Percentiles rank a stretch among this genome's conserved stretches.
These are phyloP conservation scores for Amphimedon queenslandica DNA, from an alignment of 37 sponge, comb jelly and placozoan genomes.

Conservation along the genomic window DNA sequence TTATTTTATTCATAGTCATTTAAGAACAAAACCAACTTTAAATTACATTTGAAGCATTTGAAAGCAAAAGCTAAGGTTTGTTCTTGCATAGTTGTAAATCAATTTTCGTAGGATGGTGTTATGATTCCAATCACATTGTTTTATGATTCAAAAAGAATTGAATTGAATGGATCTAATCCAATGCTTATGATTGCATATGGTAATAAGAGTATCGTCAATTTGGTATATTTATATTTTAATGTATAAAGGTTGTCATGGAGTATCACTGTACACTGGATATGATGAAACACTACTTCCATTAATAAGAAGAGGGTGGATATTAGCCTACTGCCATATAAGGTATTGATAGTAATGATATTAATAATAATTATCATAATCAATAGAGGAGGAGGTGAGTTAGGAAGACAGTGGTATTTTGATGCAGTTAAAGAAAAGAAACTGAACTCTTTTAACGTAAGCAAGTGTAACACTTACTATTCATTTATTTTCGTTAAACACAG, in stretches of 20 bases:
- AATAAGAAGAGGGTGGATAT: slow-evolving; percentile 45
- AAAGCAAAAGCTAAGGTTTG: too few relatives aligned
- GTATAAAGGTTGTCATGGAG: slow-evolving; percentile 48
- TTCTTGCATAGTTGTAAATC: too few relatives aligned
- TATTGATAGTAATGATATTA: neutral
- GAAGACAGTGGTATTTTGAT: slow-evolving; percentile 39
- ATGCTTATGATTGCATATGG: slow-evolving; percentile 32
- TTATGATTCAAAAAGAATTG: slow-evolving; percentile 6
- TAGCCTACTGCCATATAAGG: slow-evolving; percentile 61
- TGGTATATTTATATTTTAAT: neutral
- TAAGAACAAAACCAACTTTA: too few relatives aligned
- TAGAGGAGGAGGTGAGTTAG: slow-evolving; percentile 58
- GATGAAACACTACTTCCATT: slow-evolving; percentile 9
- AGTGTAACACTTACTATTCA: neutral
- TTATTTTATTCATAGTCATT: too few relatives aligned
- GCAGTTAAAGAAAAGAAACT: slow-evolving; percentile 19
- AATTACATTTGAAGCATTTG: too few relatives aligned
- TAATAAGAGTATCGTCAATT: neutral
- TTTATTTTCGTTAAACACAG: slow-evolving; percentile 13
- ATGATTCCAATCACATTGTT: slow-evolving; percentile 42
- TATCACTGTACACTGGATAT: slow-evolving; percentile 15
- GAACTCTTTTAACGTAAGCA: slow-evolving; percentile 28
- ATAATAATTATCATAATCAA: neutral
- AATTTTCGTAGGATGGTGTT: slow-evolving; percentile 49
- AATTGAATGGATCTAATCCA: slow-evolving; percentile 2